A percentile compares a stretch with the other conserved stretches of the same genome.
phyloP scores from a whole-genome alignment of 2,113 vertebrate species.

The Cricetomys ansorgei region DNA sequence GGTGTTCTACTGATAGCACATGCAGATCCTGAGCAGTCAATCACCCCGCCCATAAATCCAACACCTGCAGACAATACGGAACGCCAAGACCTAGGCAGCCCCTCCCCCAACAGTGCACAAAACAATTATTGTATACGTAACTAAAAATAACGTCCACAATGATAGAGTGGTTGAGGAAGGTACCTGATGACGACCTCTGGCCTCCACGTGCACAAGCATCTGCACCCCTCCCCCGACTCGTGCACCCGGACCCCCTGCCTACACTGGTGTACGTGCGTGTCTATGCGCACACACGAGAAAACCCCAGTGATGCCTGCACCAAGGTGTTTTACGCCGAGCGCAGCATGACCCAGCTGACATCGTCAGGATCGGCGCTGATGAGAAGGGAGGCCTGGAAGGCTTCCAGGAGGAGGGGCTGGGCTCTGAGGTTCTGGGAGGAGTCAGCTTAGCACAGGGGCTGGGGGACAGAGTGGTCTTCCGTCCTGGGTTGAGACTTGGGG shows the following conservation, averaged over 20 bases:
- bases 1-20: too few relatives aligned
- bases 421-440: not conserved
- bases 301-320: not conserved
- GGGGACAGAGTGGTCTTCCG: not conserved
- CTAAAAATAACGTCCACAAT: too few relatives aligned
- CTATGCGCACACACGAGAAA: not conserved
- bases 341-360: rapidly evolving
- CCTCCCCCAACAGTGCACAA: too few relatives aligned
- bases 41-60: too few relatives aligned
- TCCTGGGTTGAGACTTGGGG: not conserved
- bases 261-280: not conserved
- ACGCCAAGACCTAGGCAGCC: too few relatives aligned
- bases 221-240: too few relatives aligned
- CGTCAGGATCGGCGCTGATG: not conserved
- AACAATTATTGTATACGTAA: too few relatives aligned
- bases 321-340: not conserved
- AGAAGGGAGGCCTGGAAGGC: not conserved
- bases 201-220: too few relatives aligned
- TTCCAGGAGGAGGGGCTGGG: not conserved
- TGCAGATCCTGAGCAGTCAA: too few relatives aligned
- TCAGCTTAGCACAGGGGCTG: not conserved
- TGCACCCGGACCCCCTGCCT: too few relatives aligned
- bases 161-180: not conserved
- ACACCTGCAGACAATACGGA: too few relatives aligned
- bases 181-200: not conserved